A percentile compares a stretch with the other conserved stretches of the same genome.
Conservation (phyloP, 1,140 invertebrate genomes). For the Elysia chlorotica region DNA sequence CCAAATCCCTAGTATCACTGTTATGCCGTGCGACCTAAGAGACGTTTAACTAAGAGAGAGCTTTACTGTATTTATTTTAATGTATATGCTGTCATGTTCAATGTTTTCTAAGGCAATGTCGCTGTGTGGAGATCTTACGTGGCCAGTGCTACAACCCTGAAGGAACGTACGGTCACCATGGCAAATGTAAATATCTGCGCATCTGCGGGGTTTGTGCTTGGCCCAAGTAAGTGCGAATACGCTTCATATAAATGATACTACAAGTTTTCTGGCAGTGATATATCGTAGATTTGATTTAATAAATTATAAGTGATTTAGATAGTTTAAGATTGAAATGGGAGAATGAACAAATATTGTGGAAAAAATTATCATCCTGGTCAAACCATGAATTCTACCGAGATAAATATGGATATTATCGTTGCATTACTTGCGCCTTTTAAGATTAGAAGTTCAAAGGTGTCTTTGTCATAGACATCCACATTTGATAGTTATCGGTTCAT, state of each 20-base stretch:
- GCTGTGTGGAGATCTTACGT: constrained; percentile 87
- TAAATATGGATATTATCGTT: no score
- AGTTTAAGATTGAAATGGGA: background rate
- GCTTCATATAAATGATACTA: background rate
- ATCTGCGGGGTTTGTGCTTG: constrained; percentile 85
- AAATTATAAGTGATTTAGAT: background rate
- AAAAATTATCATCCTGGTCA: background rate
- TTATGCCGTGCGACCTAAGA: background rate
- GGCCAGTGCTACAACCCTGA: constrained; percentile 78
- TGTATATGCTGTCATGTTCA: constrained; percentile 84
- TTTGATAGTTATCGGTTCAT: no score
- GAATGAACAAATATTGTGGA: background rate
- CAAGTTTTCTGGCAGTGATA: background rate
- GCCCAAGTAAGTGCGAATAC: constrained; percentile 69
- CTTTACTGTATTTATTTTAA: background rate
- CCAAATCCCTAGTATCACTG: background rate
- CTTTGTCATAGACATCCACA: no score
- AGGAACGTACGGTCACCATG: constrained; percentile 81
- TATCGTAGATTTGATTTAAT: background rate
- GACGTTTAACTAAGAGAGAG: background rate
- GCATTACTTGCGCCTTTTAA: no score
- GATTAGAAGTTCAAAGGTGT: no score
- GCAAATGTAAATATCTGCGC: constrained; percentile 84
- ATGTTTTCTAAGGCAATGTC: no score
- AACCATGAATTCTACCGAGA: no score